These are phyloP conservation scores for Patella caerulea DNA, from an alignment of 2,888 invertebrate species.

Conservation along the genomic window DNA sequence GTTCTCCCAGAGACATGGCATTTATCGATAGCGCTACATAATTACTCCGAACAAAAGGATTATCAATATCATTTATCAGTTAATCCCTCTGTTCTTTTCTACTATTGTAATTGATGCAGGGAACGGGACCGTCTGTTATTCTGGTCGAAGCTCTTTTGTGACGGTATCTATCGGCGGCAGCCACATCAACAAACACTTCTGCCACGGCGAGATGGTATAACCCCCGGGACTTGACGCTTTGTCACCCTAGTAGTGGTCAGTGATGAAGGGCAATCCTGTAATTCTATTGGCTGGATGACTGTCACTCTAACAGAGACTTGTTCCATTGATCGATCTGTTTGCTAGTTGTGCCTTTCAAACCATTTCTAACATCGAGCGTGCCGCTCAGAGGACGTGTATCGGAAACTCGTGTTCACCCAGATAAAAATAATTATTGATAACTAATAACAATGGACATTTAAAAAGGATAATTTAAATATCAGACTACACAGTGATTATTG, in stretches of 20 bases:
- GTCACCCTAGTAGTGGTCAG: neutral
- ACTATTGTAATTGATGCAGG: no score
- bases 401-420: conserved; percentile 1
- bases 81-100: no score
- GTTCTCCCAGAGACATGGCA: no score
- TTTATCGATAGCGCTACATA: no score
- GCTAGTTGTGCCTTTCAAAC: neutral
- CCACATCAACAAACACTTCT: no score
- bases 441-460: neutral
- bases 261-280: neutral
- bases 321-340: neutral
- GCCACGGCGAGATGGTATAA: neutral
- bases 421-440: conserved; percentile 5
- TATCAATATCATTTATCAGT: no score
- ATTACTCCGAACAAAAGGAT: no score
- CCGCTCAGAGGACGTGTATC: neutral
- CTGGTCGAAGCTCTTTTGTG: no score
- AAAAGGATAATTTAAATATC: neutral
- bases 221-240: neutral
- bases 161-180: no score
- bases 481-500: neutral
- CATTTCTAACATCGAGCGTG: neutral
- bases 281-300: conserved; percentile 9
- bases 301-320: neutral
- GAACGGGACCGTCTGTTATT: no score